Conservation (phyloP, 2,797 vertebrate genomes). For the Takifugu rubripes region DNA sequence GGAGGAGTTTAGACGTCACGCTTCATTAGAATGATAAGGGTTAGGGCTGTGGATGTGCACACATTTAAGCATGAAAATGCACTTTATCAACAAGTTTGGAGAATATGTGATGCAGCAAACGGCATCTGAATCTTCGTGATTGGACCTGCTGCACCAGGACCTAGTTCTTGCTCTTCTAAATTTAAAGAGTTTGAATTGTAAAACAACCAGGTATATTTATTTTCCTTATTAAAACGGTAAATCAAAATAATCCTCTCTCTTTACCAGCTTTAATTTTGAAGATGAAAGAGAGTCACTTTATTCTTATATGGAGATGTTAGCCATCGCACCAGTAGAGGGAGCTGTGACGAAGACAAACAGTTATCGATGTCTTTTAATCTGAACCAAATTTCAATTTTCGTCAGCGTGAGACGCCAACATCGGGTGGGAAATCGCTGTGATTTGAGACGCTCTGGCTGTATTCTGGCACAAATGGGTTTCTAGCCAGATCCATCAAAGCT, state of each 20-base stretch:
- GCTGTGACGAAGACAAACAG: constrained; percentile 58
- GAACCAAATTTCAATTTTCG: constrained; percentile 78
- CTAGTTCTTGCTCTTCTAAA: constrained; percentile 13
- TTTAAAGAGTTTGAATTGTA: not conserved
- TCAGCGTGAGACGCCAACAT: constrained; percentile 76
- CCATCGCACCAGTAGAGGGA: constrained; percentile 66
- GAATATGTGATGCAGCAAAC: constrained; percentile 42
- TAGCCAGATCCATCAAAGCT: constrained; percentile 71
- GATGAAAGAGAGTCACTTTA: constrained; percentile 23
- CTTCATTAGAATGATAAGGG: constrained; percentile 72
- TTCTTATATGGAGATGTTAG: constrained; percentile 28
- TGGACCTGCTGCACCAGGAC: constrained; percentile 25
- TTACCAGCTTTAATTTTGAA: no score
- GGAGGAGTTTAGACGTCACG: constrained; percentile 76
- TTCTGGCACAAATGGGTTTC: constrained; percentile 75
- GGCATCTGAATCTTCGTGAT: constrained; percentile 49
- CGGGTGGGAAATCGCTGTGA: constrained; percentile 75
- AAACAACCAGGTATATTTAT: constrained; percentile 13
- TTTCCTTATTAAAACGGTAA: constrained; percentile 8
- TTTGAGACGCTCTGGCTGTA: constrained; percentile 73
- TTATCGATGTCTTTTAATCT: constrained; percentile 75
- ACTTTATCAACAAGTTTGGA: constrained; percentile 59
- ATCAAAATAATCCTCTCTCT: constrained; percentile 6
- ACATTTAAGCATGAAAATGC: constrained; percentile 63
- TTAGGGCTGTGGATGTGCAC: constrained; percentile 60